Conservation (phyloP, 2,113 vertebrate species). For the Ia io region DNA sequence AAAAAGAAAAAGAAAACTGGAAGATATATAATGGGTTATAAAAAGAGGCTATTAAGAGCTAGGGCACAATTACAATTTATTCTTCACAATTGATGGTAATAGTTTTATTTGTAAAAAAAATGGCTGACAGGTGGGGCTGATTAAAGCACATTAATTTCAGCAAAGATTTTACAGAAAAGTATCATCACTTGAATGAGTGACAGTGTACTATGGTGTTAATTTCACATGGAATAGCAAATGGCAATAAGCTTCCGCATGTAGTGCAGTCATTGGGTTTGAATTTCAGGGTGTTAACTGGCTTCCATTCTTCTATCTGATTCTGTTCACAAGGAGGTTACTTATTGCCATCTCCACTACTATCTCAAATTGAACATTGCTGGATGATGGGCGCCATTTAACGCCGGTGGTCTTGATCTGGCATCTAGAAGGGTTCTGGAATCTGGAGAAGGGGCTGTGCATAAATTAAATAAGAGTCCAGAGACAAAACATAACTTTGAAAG, state of each 20-base stretch:
- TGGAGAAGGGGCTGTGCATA: too few species aligned
- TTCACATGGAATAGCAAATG: not conserved
- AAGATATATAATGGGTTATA: conserved; percentile 36
- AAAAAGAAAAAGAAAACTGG: conserved; percentile 54
- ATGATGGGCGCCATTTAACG: too few species aligned
- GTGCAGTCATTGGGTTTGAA: not conserved
- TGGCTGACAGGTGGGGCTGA: not conserved
- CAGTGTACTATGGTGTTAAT: conserved; percentile 27
- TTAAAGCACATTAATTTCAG: not conserved
- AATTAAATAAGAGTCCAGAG: too few species aligned
- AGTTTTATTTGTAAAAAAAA: conserved; percentile 58
- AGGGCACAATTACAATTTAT: conserved; percentile 43
- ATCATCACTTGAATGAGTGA: conserved; percentile 13
- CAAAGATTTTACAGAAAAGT: conserved; percentile 39
- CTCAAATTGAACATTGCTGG: too few species aligned
- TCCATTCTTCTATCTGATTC: not conserved
- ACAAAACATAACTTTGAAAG: too few species aligned
- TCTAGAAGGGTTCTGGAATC: too few species aligned
- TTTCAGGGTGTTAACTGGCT: conserved; percentile 11
- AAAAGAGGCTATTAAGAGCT: conserved; percentile 39
- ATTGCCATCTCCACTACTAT: too few species aligned
- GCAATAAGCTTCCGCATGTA: not conserved
- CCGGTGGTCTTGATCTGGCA: too few species aligned
- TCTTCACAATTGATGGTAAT: conserved; percentile 20
- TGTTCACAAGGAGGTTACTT: not conserved